Base-by-base conservation (phyloP, 2,113 vertebrate species). In the Melanostigma gelatinosum region DNA sequence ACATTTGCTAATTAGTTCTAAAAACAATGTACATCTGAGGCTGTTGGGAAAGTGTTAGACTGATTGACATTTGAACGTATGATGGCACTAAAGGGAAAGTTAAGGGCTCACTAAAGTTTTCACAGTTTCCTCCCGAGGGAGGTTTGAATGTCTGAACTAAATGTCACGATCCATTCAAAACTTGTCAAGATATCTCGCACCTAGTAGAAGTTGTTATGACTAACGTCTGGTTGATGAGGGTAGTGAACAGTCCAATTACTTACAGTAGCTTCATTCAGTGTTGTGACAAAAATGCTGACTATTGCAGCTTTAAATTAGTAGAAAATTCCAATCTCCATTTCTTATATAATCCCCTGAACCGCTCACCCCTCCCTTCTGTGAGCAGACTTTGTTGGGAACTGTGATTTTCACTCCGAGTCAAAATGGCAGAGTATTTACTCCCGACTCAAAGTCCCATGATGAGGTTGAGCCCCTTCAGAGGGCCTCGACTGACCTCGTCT, bases 401-500 rank as follows among this genome's bases (percentile, higher is more conserved):
- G 72, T 62, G 52, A 70, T 34, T 71, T 83, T 78, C 20, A 50
- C 63, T 67, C 62, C 18, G 38, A 24, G 38, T 62, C 55, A 42
- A 36, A 67, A 54, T 29, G 50, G 42, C 34, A 9, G 57, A 34
- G 29, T 40, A 16, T 67, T 46, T 71, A 36, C 29, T 74, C 40
- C 22, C 0, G 4, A 55, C 46, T 63, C 22, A 64, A 44, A 78
- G 29, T 61, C 36, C 65, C 16, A 20, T 40, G 36, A 72, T 61
- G 42, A 68, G 8, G n/a, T 69, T 61, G 12, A 72, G 50, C 34
- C 44, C 77, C 66, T 29, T 57, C 13, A 38, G 29, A 57, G 44
- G 69, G 74, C 65, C 79, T 80, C 55, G 5, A 0, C 57, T 80
- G 65, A 75, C 61, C 46, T 32, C 0, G 10, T 72, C 77, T 75